phyloP scores from a whole-genome alignment of 2,797 vertebrate genomes.

The Labeo calbasu region DNA sequence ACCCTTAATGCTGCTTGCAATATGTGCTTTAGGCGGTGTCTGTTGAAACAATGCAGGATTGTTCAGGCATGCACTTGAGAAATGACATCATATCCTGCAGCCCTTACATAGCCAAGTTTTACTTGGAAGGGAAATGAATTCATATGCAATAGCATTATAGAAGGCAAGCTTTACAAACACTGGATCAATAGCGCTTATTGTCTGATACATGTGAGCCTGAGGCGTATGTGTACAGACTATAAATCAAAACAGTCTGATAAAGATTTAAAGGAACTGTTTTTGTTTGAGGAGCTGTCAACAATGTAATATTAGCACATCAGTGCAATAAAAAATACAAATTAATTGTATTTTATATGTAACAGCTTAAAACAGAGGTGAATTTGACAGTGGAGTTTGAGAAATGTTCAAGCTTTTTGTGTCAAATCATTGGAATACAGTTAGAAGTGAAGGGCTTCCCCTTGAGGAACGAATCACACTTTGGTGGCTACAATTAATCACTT shows the following conservation, averaged over 20 bases:
- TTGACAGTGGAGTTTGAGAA: neutral
- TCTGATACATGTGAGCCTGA: neutral
- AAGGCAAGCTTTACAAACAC: neutral
- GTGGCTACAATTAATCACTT: neutral
- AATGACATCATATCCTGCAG: constrained; percentile 70
- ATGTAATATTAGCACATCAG: neutral
- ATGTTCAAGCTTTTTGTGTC: neutral
- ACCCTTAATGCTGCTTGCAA: constrained; percentile 49
- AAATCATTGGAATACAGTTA: neutral
- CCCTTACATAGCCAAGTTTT: neutral
- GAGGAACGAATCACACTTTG: neutral
- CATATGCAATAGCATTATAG: neutral
- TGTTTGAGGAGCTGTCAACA: neutral
- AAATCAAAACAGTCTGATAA: neutral
- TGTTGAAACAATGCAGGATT: constrained; percentile 69
- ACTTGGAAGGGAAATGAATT: neutral
- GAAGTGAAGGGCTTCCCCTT: neutral
- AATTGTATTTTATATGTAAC: neutral
- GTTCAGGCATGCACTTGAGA: constrained; percentile 66
- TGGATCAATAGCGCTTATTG: neutral
- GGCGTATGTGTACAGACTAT: neutral
- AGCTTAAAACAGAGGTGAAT: neutral
- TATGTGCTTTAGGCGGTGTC: constrained; percentile 68
- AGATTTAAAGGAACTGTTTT: neutral
- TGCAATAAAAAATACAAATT: neutral